Evolutionary conservation across 1,140 invertebrate species (phyloP), one percentile per base, ranked within the genome.

Genomic region (Teleopsis dalmanni): DNA sequence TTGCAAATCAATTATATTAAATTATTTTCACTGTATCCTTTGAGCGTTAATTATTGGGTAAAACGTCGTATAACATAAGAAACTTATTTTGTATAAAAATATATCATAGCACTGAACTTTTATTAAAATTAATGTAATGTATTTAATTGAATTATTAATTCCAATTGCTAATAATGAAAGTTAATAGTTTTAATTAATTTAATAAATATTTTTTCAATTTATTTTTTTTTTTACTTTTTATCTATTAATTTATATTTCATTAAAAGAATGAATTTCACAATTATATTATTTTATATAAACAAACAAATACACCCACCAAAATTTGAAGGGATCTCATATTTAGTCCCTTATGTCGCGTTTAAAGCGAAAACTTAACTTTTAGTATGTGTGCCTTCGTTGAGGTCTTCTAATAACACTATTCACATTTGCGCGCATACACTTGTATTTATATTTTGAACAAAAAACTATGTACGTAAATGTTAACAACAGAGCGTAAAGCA

Each of bases 341-440:
- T 56, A 61, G 61, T 57, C 60, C 62, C 65, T 55, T 38, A 55
- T 57, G 59, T 56, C 65, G 64, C 64, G 65, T 45, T 67, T 52
- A 57, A 66, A 50, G 48, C 48, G 48, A 19, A 14, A 41, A 49
- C 43, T 53, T 40, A 50, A 61, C 51, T 58, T 59, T 57, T 56
- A 60, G 55, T 57, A 57, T 60, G 60, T 65, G 57, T 67, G 58
- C 65, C 65, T 67, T 62, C 60, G 62, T 41, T 65, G 65, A 67
- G 64, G 65, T 67, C 65, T 67, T 67, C 61, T 65, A 68, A 64
- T 59, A 65, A 67, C 65, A 68, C 65, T 68, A 67, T 62, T 62
- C 62, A 57, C 60, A 64, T 63, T 65, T 60, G 57, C 59, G 60
- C 55, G 50, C 57, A n/a, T 63, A 62, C 62, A 67, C 65, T 65